Conservation (phyloP, 2,113 vertebrate species). For the Xerus inauris region DNA sequence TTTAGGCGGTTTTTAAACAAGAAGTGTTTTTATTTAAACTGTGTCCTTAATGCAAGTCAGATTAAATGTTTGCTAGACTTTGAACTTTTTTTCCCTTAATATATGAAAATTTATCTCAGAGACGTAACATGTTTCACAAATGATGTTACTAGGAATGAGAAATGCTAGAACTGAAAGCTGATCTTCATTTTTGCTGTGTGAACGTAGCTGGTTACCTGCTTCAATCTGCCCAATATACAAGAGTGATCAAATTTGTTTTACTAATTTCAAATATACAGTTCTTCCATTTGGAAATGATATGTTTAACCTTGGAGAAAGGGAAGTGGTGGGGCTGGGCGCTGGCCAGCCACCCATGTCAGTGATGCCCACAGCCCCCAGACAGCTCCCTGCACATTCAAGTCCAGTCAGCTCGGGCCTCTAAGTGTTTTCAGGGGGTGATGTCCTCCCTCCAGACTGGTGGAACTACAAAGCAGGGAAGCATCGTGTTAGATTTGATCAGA, state of each 20-base stretch:
- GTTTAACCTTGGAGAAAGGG: background rate
- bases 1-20: background rate
- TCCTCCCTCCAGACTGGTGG: background rate
- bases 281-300: background rate
- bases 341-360: background rate
- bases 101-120: background rate
- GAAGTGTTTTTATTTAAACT: background rate
- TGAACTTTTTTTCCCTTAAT: background rate
- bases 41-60: background rate
- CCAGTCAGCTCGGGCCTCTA: background rate
- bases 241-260: background rate
- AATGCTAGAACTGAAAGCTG: background rate
- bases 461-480: background rate
- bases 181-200: background rate
- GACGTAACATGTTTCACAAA: background rate
- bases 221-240: background rate
- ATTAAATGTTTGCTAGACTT: background rate
- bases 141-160: background rate
- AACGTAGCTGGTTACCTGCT: background rate
- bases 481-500: background rate
- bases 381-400: background rate
- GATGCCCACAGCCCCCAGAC: accelerated
- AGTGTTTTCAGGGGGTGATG: accelerated
- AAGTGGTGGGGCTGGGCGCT: background rate
- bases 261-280: background rate